Conservation (phyloP, 2,888 invertebrate species). For the Camponotus fellah region DNA sequence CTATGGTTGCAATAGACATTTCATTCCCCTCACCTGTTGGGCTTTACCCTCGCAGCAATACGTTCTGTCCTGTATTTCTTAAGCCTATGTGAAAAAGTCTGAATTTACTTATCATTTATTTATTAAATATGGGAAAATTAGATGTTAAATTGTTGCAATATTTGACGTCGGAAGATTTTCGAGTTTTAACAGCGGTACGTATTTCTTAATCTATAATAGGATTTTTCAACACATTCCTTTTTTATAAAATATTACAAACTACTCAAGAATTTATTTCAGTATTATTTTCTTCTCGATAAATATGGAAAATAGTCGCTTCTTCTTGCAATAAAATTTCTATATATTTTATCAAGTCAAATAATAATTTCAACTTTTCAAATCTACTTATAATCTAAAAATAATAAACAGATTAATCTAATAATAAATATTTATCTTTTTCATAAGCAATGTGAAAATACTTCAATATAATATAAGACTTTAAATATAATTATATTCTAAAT, state of each 20-base stretch:
- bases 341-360: neutral
- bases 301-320: neutral
- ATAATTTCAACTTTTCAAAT: neutral
- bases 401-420: neutral
- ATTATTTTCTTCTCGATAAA: neutral
- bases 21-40: too few species aligned
- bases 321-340: neutral
- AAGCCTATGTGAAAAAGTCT: neutral
- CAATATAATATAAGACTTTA: neutral
- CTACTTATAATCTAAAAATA: too few species aligned
- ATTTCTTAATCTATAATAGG: conserved; percentile 48
- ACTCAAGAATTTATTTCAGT: neutral
- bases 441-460: neutral
- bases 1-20: too few species aligned
- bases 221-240: neutral
- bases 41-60: too few species aligned
- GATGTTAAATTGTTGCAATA: conserved; percentile 96
- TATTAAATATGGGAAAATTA: conserved; percentile 94
- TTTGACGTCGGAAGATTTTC: conserved; percentile 96
- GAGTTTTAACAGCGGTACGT: conserved; percentile 95
- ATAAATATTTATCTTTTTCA: neutral
- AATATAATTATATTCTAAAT: neutral
- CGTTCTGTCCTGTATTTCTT: too few species aligned
- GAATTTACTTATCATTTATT: neutral
- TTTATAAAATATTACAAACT: neutral